Evolutionary conservation across 2,113 vertebrate species (phyloP), one percentile per base, ranked within the genome.

Genomic region (Spilogale gracilis): DNA sequence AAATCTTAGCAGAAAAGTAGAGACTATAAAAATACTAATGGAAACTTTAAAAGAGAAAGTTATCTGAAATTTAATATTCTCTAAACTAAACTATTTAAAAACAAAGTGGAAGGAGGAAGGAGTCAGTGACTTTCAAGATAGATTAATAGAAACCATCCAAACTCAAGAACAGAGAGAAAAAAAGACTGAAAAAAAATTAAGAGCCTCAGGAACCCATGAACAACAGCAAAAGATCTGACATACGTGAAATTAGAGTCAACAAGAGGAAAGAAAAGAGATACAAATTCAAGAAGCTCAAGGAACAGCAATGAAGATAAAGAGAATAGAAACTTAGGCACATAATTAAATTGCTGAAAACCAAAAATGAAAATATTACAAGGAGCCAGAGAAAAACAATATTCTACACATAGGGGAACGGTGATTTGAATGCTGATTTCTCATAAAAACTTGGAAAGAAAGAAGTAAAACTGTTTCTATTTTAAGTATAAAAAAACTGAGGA

Each of bases 41-140:
- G 45, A 92, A 91, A 89, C 76, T 95, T 32, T 85, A 85, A 58
- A 81, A 80, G 23, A 52, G 23, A 85, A 93, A 95, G 79, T 21
- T 48, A 50, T 21, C 30, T 86, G 14, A 96, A 85, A 95, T 43
- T 17, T 61, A 82, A 96, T 82, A 43, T 61, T 54, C 45, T 82
- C 6, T 50, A 11, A n/a, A 91, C 18, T 60, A 12, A n/a, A 91
- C 18, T 60, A 12, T 73, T 71, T 95, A 89, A 74, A 9, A 76
- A 89, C 2, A 61, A 30, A 96, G 76, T 95, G 30, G 43, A 87
- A 38, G 69, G 43, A 76, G 45, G 21, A 76, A 48, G 73, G 6
- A 48, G 12, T 84, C 52, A 56, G 32, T 58, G 43, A 86, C 9
- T 25, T 65, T 80, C 38, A 82, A 92, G 65, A 88, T 5, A 27